A percentile compares a stretch with the other conserved stretches of the same genome.
Conservation (phyloP, 2,888 invertebrate species). For the Pyrrhosoma nymphula region DNA sequence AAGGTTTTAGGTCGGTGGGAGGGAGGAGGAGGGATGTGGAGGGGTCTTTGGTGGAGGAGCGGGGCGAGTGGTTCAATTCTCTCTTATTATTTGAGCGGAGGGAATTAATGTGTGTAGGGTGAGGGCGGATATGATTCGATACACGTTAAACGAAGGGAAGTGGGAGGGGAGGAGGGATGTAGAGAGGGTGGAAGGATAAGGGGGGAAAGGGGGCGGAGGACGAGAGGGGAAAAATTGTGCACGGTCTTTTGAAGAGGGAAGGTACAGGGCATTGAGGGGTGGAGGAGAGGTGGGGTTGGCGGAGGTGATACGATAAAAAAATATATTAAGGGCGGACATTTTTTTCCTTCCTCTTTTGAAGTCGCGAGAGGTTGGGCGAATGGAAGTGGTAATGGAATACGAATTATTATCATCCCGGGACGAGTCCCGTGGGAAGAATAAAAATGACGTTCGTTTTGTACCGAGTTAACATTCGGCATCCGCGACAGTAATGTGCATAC, state of each 20-base stretch:
- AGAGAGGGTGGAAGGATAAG: no score
- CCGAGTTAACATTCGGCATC: background rate
- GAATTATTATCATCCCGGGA: background rate
- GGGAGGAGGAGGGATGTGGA: background rate
- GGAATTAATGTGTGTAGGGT: slow-evolving; percentile 46
- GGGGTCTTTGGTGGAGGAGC: background rate
- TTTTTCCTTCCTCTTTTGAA: background rate
- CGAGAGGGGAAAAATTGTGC: background rate
- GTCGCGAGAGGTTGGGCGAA: background rate
- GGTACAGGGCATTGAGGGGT: background rate
- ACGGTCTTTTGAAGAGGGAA: slow-evolving; percentile 35
- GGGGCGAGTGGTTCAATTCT: background rate
- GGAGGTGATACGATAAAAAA: background rate
- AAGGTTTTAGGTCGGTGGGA: background rate
- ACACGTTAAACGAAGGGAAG: slow-evolving; percentile 54
- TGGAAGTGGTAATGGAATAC: background rate
- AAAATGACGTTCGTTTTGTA: background rate
- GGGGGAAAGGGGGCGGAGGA: background rate
- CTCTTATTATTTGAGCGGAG: background rate
- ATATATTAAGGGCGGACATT: background rate
- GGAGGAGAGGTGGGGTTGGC: no score
- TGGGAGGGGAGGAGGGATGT: background rate
- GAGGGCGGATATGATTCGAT: slow-evolving; percentile 64
- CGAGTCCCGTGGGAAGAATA: background rate
- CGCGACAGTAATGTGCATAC: background rate